phyloP scores from a whole-genome alignment of 2,888 invertebrate genomes.

The Pristionchus entomophagus region DNA sequence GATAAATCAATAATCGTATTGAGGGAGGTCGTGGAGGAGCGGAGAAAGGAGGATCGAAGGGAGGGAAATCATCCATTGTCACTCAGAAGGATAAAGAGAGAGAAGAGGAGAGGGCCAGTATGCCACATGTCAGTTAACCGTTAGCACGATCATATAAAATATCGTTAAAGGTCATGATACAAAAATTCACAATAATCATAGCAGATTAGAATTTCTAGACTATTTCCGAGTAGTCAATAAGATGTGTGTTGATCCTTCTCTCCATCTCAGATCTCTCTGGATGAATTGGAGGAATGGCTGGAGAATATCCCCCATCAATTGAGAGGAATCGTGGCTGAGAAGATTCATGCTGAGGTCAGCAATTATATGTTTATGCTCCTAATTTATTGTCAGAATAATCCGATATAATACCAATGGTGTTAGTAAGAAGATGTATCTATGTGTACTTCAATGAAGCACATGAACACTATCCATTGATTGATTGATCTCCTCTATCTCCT shows the following conservation, averaged over 20 bases:
- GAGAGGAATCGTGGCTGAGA: slow-evolving; percentile 43
- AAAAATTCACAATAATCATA: no score
- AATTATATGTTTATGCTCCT: background rate
- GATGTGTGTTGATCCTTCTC: no score
- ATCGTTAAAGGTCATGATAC: no score
- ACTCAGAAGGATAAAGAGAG: slow-evolving; percentile 37
- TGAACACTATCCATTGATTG: no score
- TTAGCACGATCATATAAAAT: no score
- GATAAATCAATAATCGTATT: background rate
- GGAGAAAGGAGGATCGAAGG: slow-evolving; percentile 7
- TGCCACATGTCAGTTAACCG: slow-evolving; percentile 29
- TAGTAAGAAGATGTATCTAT: no score
- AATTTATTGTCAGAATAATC: no score
- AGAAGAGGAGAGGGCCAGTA: slow-evolving; percentile 39
- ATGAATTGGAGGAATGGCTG: slow-evolving; percentile 42
- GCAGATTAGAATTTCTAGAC: no score
- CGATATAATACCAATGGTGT: background rate
- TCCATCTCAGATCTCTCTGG: slow-evolving; percentile 8
- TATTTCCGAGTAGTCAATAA: no score
- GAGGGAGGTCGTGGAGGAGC: slow-evolving; percentile 9
- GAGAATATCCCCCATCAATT: slow-evolving; percentile 33
- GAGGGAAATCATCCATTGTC: background rate
- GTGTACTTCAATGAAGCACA: no score
- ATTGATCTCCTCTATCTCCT: background rate
- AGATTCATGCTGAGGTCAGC: slow-evolving; percentile 28